Percentiles rank a stretch among this genome's conserved stretches.
Evolutionary conservation across 2,797 vertebrate species (phyloP).

Genomic region (Crocodylus rhombifer): DNA sequence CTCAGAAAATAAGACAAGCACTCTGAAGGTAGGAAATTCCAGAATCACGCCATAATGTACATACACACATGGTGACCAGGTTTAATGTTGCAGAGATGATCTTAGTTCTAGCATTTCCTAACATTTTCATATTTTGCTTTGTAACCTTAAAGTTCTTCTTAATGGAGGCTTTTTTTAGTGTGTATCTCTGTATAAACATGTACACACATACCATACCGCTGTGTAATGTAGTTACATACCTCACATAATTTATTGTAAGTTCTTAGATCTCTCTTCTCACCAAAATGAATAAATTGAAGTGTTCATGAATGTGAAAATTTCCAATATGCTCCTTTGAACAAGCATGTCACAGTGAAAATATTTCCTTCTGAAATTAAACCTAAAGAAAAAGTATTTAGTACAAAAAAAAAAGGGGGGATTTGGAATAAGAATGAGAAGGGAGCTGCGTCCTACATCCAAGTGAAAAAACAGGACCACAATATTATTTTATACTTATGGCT

Average conservation of each 20-base stretch:
- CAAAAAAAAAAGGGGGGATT: background rate
- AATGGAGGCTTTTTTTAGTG: background rate
- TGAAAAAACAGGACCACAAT: background rate
- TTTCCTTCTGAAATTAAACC: slow-evolving; percentile 23
- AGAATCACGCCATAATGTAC: slow-evolving; percentile 67
- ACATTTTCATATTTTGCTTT: slow-evolving; percentile 46
- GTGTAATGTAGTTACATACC: no score
- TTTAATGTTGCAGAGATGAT: slow-evolving; percentile 64
- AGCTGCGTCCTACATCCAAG: background rate
- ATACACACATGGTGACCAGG: background rate
- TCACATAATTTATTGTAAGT: background rate
- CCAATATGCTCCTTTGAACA: background rate
- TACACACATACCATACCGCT: background rate
- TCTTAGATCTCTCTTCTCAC: background rate
- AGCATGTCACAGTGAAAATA: background rate
- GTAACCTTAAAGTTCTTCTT: background rate
- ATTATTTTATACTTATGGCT: background rate
- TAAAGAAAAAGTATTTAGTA: background rate
- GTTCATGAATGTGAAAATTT: background rate
- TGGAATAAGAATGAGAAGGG: background rate
- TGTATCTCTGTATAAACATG: slow-evolving; percentile 1
- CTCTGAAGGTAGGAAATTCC: slow-evolving; percentile 71
- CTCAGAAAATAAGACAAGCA: slow-evolving; percentile 64
- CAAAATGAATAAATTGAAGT: background rate
- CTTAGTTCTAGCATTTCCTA: slow-evolving; percentile 61